Evolutionary conservation across 2,113 vertebrate species (phyloP).

Genomic region (Progne subis): DNA sequence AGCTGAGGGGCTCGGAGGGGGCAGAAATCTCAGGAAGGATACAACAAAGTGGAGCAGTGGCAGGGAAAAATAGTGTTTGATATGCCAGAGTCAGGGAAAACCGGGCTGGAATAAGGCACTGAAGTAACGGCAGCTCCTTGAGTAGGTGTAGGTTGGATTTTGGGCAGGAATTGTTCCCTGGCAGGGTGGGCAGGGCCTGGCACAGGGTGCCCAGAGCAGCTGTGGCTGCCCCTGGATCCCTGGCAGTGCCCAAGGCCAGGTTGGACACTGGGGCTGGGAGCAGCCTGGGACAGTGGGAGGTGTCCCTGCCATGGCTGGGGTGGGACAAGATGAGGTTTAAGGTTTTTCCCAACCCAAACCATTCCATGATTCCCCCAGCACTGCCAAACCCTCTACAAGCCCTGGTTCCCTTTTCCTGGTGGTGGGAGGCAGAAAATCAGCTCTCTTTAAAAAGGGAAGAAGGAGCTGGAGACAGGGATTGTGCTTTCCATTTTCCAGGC

Average conservation of each 20-base stretch:
- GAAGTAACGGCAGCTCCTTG: not conserved
- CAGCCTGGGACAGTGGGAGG: rapidly evolving
- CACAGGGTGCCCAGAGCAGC: not conserved
- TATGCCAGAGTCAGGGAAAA: not conserved
- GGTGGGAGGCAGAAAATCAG: not conserved
- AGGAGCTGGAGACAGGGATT: not conserved
- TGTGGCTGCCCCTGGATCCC: not conserved
- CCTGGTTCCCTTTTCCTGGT: not conserved
- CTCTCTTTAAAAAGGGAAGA: not conserved
- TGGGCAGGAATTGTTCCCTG: not conserved
- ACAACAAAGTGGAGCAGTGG: not conserved
- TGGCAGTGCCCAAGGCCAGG: not conserved
- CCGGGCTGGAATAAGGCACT: not conserved
- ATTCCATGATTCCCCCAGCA: not conserved
- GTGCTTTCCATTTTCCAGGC: not conserved
- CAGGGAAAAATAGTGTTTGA: not conserved
- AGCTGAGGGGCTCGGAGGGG: not conserved
- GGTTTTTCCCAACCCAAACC: not conserved
- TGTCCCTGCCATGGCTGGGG: not conserved
- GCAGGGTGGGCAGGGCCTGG: not conserved
- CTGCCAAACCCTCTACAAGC: not conserved
- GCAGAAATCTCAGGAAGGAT: not conserved
- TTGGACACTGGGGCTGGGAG: rapidly evolving
- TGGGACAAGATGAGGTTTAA: rapidly evolving
- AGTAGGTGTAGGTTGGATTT: not conserved